phyloP scores from a whole-genome alignment of 2,888 invertebrate genomes.

The Omphaloscelis lunosa region DNA sequence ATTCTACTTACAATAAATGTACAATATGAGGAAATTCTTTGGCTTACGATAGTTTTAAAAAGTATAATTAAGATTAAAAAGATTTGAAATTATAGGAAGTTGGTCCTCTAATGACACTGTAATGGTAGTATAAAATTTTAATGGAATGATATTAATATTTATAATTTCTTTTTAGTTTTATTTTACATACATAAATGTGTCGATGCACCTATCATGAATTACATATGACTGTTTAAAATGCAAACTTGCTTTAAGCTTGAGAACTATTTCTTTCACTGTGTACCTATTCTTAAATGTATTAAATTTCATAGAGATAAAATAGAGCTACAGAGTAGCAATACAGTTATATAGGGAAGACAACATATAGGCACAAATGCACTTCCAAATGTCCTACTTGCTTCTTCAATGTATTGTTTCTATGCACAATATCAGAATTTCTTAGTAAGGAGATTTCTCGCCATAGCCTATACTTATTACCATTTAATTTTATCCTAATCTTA shows the following conservation, averaged over 20 bases:
- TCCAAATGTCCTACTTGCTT: conserved; percentile 33
- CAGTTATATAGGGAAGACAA: conserved; percentile 45
- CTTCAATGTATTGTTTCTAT: conserved; percentile 12
- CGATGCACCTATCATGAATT: conserved; percentile 32
- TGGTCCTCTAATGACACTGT: conserved; percentile 80
- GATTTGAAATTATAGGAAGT: conserved; percentile 71
- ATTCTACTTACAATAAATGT: conserved; percentile 59
- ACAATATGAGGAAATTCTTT: conserved; percentile 69
- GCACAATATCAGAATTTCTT: conserved; percentile 27
- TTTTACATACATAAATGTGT: conserved; percentile 16
- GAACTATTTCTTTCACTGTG: background rate
- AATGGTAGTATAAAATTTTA: conserved; percentile 66
- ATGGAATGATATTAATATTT: conserved; percentile 74
- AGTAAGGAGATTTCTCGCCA: conserved; percentile 20
- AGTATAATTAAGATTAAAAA: conserved; percentile 47
- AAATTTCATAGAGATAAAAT: conserved; percentile 25
- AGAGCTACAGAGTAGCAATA: conserved; percentile 26
- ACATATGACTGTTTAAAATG: conserved; percentile 22
- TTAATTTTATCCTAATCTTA: conserved; percentile 24
- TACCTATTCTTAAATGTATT: conserved; percentile 24
- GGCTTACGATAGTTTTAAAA: conserved; percentile 65
- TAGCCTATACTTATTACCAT: conserved; percentile 22
- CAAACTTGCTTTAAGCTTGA: conserved; percentile 15
- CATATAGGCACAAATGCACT: conserved; percentile 42
- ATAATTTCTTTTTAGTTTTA: conserved; percentile 30